phyloP scores from a whole-genome alignment of 2,113 vertebrate genomes.

The Azemiops feae region DNA sequence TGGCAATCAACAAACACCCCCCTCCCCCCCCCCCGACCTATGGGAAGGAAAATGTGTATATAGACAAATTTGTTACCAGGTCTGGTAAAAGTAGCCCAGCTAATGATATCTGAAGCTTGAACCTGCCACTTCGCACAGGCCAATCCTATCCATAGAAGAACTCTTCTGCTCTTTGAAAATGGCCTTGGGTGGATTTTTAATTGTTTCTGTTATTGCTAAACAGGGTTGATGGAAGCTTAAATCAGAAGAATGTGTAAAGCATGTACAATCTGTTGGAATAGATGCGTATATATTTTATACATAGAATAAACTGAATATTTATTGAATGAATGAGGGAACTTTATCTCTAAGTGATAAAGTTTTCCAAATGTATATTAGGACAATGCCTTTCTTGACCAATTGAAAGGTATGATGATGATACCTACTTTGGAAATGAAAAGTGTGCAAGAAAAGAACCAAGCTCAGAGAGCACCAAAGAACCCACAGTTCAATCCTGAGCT shows the following conservation, averaged over 20 bases:
- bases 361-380: not conserved
- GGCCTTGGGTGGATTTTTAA: not conserved
- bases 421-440: not conserved
- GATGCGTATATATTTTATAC: not conserved
- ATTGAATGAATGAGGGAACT: not conserved
- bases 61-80: not conserved
- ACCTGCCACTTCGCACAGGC: not conserved
- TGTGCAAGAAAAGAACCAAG: not conserved
- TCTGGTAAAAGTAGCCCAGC: not conserved
- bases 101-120: not conserved
- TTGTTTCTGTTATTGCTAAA: not conserved
- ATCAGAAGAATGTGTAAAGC: not conserved
- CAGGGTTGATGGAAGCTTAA: not conserved
- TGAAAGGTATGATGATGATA: not conserved
- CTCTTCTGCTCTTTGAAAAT: not conserved
- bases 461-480: not conserved
- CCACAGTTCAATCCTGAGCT: not conserved
- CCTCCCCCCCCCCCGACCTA: accelerated
- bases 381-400: not conserved
- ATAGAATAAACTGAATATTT: not conserved
- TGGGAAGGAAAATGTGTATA: not conserved
- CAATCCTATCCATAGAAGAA: not conserved
- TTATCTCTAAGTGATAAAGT: not conserved
- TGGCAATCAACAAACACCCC: not conserved
- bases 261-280: not conserved